Conservation (phyloP, 2,113 vertebrate species). For the Tachysurus vachellii region DNA sequence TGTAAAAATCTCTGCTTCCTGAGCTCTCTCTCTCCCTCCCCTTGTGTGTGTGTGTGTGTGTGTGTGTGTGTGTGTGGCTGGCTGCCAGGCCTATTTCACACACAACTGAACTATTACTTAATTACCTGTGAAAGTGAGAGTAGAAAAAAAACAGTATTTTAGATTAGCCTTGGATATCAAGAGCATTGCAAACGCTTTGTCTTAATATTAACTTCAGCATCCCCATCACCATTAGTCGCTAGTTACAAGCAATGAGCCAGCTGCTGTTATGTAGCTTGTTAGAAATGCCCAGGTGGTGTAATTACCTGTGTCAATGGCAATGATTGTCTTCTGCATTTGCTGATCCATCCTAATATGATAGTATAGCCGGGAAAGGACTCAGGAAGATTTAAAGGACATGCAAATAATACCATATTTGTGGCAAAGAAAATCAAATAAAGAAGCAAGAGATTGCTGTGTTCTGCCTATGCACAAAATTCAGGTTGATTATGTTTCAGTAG, state of each 20-base stretch:
- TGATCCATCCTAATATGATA: slow-evolving; percentile 67
- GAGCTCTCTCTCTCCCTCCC: not conserved
- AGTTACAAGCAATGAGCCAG: slow-evolving; percentile 67
- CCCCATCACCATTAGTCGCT: slow-evolving; percentile 67
- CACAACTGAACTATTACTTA: slow-evolving; percentile 65
- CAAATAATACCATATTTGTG: not conserved
- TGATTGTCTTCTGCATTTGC: slow-evolving; percentile 65
- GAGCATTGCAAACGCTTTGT: slow-evolving; percentile 64
- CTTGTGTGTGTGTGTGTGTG: not conserved
- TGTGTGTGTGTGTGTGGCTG: slow-evolving; percentile 37
- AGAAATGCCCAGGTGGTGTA: slow-evolving; percentile 70
- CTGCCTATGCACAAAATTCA: not conserved
- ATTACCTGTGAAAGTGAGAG: slow-evolving; percentile 66
- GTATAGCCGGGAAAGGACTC: slow-evolving; percentile 24
- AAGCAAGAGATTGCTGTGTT: not conserved
- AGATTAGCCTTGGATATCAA: slow-evolving; percentile 67
- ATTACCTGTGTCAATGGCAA: slow-evolving; percentile 72
- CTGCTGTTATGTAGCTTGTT: slow-evolving; percentile 72
- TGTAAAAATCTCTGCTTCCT: slow-evolving; percentile 20
- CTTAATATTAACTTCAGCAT: slow-evolving; percentile 65
- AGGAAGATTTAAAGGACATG: not conserved
- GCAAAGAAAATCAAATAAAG: not conserved
- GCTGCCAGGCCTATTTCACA: slow-evolving; percentile 66
- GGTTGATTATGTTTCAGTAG: not conserved
- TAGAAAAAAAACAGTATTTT: slow-evolving; percentile 58